phyloP scores from a whole-genome alignment of 2,797 vertebrate species.

The Hydrocynus forskahlii region DNA sequence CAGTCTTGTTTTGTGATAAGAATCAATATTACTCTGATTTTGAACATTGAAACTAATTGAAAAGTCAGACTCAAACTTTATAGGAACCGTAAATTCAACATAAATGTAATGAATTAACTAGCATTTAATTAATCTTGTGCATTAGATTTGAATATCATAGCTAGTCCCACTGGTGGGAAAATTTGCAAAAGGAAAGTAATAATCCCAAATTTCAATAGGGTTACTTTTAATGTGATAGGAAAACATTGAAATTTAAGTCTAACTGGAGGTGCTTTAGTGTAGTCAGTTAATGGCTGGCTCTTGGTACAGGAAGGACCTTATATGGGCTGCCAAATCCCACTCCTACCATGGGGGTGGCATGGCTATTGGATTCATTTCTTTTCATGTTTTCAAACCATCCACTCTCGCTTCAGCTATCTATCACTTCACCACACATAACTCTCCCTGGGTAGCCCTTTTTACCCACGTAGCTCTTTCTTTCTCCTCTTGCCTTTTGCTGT shows the following conservation, averaged over 20 bases:
- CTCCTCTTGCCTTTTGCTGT: neutral
- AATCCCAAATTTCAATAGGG: neutral
- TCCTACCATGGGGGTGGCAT: slow-evolving; percentile 13
- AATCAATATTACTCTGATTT: neutral
- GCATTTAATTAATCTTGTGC: too few species aligned
- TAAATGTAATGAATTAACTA: neutral
- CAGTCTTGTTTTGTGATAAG: neutral
- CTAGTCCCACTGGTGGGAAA: too few species aligned
- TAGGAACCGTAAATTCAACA: neutral
- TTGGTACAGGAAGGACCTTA: slow-evolving; percentile 14
- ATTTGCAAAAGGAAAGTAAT: neutral
- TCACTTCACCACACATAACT: slow-evolving; percentile 1
- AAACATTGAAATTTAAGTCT: neutral
- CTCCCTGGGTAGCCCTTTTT: slow-evolving; percentile 4
- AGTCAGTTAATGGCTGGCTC: slow-evolving; percentile 1
- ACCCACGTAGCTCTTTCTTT: neutral
- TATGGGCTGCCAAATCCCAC: slow-evolving; percentile 14
- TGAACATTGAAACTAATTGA: too few species aligned
- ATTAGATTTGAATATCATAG: too few species aligned
- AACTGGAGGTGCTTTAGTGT: neutral
- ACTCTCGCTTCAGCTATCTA: slow-evolving; percentile 3
- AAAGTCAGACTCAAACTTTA: too few species aligned
- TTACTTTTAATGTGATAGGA: slow-evolving; percentile 24
- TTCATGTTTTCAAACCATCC: slow-evolving; percentile 18
- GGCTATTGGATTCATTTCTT: slow-evolving; percentile 5